Evolutionary conservation across 2,797 vertebrate genomes (phyloP).

Genomic region (Rousettus madagascariensis): DNA sequence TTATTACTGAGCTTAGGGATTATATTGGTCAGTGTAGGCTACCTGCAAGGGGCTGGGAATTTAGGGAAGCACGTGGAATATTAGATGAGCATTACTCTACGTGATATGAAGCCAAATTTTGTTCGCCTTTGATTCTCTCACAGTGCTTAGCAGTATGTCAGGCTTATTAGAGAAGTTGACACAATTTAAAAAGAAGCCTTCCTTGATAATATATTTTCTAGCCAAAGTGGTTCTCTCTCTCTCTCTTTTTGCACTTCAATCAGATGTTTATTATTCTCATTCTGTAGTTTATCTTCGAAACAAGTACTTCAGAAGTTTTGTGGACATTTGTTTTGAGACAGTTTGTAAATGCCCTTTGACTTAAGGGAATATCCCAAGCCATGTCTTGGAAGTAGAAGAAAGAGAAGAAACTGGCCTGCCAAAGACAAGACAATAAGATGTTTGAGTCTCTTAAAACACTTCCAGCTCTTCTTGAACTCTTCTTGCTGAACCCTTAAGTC

Average conservation of each 20-base stretch:
- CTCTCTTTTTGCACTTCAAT: neutral
- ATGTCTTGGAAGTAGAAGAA: neutral
- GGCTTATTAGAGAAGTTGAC: neutral
- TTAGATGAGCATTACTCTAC: neutral
- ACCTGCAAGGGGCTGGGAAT: neutral
- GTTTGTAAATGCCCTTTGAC: neutral
- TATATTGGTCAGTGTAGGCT: neutral
- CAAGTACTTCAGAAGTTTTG: neutral
- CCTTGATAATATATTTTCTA: neutral
- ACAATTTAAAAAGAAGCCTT: neutral
- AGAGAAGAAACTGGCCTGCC: neutral
- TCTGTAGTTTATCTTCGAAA: neutral
- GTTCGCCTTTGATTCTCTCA: neutral
- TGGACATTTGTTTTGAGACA: neutral
- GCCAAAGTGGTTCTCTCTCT: neutral
- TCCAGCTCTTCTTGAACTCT: neutral
- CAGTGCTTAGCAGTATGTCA: too few relatives aligned
- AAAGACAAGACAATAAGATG: neutral
- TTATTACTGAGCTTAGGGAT: neutral
- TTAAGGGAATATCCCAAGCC: neutral
- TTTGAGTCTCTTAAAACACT: neutral
- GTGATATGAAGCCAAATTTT: neutral
- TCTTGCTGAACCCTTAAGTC: neutral
- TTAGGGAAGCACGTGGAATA: neutral
- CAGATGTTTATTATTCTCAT: neutral